Conservation (phyloP, 2,888 invertebrate genomes). For the Eulithis testata region DNA sequence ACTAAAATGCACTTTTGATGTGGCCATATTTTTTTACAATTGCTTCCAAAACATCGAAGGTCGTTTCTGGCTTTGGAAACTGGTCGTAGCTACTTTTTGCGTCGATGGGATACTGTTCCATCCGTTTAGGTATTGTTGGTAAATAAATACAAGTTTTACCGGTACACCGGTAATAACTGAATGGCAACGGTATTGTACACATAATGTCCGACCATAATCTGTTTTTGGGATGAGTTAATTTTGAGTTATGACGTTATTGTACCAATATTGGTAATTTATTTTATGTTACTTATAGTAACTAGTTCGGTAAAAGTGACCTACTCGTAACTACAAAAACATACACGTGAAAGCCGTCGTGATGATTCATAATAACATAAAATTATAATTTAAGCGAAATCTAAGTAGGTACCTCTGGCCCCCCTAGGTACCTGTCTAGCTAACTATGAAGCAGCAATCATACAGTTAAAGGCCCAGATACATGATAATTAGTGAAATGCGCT, state of each 20-base stretch:
- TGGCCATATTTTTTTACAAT: constrained; percentile 5
- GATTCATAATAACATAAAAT: background rate
- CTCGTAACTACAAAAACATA: too few species aligned
- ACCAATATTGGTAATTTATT: background rate
- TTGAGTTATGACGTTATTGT: constrained; percentile 13
- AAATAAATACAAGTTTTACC: constrained; percentile 15
- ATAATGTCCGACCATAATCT: constrained; percentile 7
- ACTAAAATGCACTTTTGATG: background rate
- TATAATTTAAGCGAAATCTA: constrained; percentile 5
- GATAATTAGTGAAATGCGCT: constrained; percentile 27
- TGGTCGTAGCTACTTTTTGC: constrained; percentile 15
- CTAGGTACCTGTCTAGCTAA: background rate
- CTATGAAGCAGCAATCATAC: constrained; percentile 5
- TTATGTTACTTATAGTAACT: background rate
- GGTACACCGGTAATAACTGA: constrained; percentile 11
- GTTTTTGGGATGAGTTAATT: constrained; percentile 7
- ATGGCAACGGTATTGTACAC: constrained; percentile 16
- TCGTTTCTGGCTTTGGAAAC: constrained; percentile 24
- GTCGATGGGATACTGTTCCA: constrained; percentile 10
- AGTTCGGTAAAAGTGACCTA: too few species aligned
- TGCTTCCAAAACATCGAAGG: constrained; percentile 24
- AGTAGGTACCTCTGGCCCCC: background rate
- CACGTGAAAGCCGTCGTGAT: background rate
- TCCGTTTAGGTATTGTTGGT: constrained; percentile 6
- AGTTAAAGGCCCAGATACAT: constrained; percentile 32